Conservation (phyloP, 2,113 vertebrate species). For the Macquaria ambigua region DNA sequence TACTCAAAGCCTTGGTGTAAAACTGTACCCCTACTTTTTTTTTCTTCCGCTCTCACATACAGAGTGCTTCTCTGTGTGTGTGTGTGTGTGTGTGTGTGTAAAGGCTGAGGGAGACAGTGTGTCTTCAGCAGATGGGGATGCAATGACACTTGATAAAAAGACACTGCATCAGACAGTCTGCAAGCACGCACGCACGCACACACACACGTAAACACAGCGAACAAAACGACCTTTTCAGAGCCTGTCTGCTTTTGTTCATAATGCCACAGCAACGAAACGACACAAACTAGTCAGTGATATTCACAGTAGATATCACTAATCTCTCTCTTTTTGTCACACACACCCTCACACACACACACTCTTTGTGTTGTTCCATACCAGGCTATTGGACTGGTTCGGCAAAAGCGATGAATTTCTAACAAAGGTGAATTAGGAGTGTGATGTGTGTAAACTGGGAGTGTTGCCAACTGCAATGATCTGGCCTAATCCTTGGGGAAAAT, state of each 20-base stretch:
- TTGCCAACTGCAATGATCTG: conserved; percentile 66
- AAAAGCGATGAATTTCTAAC: conserved; percentile 74
- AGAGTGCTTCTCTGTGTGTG: conserved; percentile 3
- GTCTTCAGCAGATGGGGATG: conserved; percentile 74
- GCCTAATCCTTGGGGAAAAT: conserved; percentile 56
- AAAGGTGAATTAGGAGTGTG: conserved; percentile 71
- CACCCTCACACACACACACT: conserved; percentile 29
- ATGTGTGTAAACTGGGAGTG: conserved; percentile 67
- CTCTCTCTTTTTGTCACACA: conserved; percentile 21
- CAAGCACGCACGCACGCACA: conserved; percentile 4
- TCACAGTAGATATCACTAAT: conserved; percentile 66
- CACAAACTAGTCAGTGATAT: conserved; percentile 63
- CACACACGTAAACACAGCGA: conserved; percentile 38
- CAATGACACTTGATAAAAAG: conserved; percentile 70
- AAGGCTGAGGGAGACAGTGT: conserved; percentile 42
- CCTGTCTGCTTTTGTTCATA: conserved; percentile 75
- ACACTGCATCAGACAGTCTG: conserved; percentile 53
- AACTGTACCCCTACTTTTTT: not conserved
- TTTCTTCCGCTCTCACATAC: conserved; percentile 4
- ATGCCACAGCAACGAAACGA: conserved; percentile 63
- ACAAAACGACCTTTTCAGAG: conserved; percentile 72
- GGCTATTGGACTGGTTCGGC: conserved; percentile 28
- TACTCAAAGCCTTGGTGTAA: not conserved
- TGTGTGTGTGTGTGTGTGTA: conserved; percentile 3
- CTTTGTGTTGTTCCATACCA: conserved; percentile 6